phyloP scores from a whole-genome alignment of 2,888 invertebrate species.

The Stegana nigrithorax region DNA sequence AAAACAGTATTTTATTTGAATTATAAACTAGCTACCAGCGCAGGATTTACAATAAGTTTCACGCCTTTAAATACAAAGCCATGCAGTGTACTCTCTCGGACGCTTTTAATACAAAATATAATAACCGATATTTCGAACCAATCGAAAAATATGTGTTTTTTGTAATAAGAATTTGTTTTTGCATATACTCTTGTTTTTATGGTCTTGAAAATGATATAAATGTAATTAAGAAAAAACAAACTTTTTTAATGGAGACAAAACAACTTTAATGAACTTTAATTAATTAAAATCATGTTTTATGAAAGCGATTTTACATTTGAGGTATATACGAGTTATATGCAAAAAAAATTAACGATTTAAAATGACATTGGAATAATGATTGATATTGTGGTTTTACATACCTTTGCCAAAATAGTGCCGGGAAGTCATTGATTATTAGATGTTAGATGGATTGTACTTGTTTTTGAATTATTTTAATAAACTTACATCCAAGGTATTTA shows the following conservation, averaged over 20 bases:
- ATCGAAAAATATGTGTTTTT: background rate
- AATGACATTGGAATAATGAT: constrained; percentile 29
- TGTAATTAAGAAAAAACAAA: background rate
- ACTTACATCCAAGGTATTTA: too few species aligned
- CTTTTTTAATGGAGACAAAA: background rate
- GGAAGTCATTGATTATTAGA: constrained; percentile 66
- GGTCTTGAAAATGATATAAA: background rate
- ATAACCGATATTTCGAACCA: constrained; percentile 11
- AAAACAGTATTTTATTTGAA: background rate
- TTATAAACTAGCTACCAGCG: background rate
- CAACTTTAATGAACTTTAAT: background rate
- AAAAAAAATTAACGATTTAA: constrained; percentile 23
- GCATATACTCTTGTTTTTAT: background rate
- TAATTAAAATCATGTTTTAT: background rate
- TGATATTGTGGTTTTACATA: constrained; percentile 59
- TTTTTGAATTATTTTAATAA: constrained; percentile 20
- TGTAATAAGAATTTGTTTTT: background rate
- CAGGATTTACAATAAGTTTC: constrained; percentile 31
- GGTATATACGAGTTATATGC: background rate
- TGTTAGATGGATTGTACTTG: constrained; percentile 47
- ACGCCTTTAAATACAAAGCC: constrained; percentile 60
- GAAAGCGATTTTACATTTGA: constrained; percentile 5
- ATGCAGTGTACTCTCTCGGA: constrained; percentile 70
- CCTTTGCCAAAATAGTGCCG: constrained; percentile 69
- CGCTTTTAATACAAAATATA: constrained; percentile 37